Evolutionary conservation across 2,113 vertebrate genomes (phyloP).

Genomic region (Mastomys coucha): DNA sequence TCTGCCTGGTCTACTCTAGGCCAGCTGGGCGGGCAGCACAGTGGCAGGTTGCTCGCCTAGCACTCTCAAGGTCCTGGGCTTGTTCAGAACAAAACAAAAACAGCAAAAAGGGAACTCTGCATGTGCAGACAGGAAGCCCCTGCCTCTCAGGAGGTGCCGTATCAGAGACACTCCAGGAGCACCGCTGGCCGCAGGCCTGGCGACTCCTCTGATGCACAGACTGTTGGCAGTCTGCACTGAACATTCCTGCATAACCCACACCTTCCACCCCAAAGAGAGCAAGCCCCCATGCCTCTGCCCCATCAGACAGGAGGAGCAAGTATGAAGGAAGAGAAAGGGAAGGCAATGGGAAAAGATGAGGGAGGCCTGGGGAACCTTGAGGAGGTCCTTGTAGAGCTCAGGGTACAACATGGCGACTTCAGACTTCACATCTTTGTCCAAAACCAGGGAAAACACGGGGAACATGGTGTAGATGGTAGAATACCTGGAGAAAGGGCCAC

Average conservation of each 20-base stretch:
- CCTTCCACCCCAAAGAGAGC: not conserved
- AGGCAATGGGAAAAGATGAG: not conserved
- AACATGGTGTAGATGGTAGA: conserved; percentile 99
- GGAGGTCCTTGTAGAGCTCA: conserved; percentile 97
- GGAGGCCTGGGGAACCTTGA: conserved; percentile 91
- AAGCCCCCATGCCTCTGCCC: not conserved
- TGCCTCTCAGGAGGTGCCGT: not conserved
- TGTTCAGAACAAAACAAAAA: not conserved
- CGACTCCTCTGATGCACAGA: no score
- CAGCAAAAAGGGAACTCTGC: not conserved
- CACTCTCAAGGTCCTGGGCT: not conserved
- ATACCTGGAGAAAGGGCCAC: conserved; percentile 87
- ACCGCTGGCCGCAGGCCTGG: not conserved
- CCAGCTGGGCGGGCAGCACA: not conserved
- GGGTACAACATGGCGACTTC: conserved; percentile 99
- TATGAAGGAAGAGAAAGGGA: not conserved
- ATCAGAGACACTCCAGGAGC: not conserved
- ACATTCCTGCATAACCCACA: not conserved
- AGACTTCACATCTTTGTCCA: conserved; percentile 99
- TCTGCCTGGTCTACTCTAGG: not conserved
- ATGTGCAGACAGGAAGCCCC: not conserved
- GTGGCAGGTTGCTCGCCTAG: not conserved
- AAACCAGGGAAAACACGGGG: conserved; percentile 96
- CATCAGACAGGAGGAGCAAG: not conserved
- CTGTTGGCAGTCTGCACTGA: not conserved